Conservation (phyloP, 92 coral and sea anemone species). For the Micromussa lordhowensis region DNA sequence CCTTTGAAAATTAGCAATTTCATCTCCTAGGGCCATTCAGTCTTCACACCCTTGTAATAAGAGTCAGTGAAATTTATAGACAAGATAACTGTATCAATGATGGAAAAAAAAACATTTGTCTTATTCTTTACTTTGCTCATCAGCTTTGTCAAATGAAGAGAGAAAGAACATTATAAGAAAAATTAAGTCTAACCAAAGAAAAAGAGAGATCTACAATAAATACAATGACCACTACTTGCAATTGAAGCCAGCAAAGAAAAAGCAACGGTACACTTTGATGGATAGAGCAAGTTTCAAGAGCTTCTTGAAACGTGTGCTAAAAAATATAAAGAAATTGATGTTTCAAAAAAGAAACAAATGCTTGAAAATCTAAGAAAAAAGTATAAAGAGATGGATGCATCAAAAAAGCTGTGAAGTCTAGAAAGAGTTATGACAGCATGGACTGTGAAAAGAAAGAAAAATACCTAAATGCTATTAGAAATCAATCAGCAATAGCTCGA, state of each 20-base stretch:
- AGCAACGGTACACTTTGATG: conserved; percentile 57
- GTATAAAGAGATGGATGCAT: no score
- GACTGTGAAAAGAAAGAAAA: conserved; percentile 33
- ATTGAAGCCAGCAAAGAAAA: no score
- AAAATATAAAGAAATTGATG: conserved; percentile 15
- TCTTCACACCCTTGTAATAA: conserved; percentile 29
- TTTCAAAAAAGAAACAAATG: no score
- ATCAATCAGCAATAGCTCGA: background rate
- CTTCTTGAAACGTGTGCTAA: conserved; percentile 36
- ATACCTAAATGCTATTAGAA: conserved; percentile 1
- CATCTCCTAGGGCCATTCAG: conserved; percentile 48
- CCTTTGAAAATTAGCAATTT: conserved; percentile 48
- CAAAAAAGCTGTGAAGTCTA: background rate
- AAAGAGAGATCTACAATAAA: no score
- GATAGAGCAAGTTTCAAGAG: conserved; percentile 60
- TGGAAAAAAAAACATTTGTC: conserved; percentile 39
- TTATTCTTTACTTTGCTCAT: conserved; percentile 50
- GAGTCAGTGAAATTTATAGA: no score
- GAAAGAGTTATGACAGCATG: no score
- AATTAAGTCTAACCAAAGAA: conserved; percentile 34
- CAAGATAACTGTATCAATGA: conserved; percentile 36
- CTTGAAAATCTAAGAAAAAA: no score
- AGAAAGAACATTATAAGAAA: conserved; percentile 30
- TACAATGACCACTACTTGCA: no score
- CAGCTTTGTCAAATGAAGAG: no score